Conservation (phyloP, 2,113 vertebrate genomes). For the Pomatostomus ruficeps region DNA sequence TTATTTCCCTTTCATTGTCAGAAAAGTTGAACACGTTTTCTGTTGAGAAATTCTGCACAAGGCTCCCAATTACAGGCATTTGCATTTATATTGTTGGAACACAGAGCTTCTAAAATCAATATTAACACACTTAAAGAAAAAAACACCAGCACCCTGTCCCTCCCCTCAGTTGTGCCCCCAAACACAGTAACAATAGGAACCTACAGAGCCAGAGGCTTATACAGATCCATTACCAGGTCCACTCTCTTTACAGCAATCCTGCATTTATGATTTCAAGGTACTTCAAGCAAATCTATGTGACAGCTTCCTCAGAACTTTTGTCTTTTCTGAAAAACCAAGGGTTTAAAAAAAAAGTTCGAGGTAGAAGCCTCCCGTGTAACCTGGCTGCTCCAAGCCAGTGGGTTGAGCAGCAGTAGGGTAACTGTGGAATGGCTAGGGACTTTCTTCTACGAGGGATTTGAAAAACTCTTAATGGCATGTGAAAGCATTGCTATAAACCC, state of each 20-base stretch:
- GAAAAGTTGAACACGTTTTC: conserved; percentile 55
- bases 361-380: background rate
- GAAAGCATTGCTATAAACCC: background rate
- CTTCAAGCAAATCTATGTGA: background rate
- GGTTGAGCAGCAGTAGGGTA: background rate
- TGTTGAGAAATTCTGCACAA: conserved; percentile 50
- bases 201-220: conserved; percentile 4
- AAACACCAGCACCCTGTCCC: conserved; percentile 5
- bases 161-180: conserved; percentile 31
- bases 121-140: conserved; percentile 58
- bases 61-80: conserved; percentile 54
- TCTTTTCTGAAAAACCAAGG: background rate
- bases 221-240: background rate
- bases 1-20: conserved; percentile 50
- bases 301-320: background rate
- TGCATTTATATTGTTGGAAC: conserved; percentile 67
- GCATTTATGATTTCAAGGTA: background rate
- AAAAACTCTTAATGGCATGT: background rate
- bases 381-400: background rate
- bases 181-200: conserved; percentile 15
- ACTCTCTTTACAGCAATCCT: background rate
- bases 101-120: conserved; percentile 59
- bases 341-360: background rate
- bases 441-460: background rate
- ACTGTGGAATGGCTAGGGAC: background rate